Evolutionary conservation across 2,797 vertebrate genomes (phyloP), one percentile per base, ranked within the genome.

Genomic region (Cossypha niveicapilla): DNA sequence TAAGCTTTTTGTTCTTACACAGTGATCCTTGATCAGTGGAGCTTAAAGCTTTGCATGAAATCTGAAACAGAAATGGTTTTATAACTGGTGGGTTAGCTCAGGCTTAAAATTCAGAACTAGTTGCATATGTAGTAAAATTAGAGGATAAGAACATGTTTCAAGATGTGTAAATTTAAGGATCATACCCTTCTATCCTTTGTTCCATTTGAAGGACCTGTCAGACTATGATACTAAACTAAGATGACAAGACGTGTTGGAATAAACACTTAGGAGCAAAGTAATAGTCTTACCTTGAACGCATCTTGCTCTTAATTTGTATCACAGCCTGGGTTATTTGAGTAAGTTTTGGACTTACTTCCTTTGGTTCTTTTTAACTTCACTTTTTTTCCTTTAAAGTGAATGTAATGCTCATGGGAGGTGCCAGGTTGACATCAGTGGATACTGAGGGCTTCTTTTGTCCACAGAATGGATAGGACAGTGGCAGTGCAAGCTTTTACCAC

Each of bases 311-410:
- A 60, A 47, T 94, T 96, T 95, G 37, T 95, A 88, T 92, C 93
- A 85, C 80, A 93, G 68, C 65, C 71, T 74, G 84, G 89, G 60
- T 97, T 94, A 74, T 51, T 94, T 96, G 79, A 95, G 23, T 86
- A 78, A 53, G 47, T 90, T 70, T 81, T 89, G 60, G 35, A 58
- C 95, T 91, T 47, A 90, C 81, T 95, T 96, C 25, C 72, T 96
- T 96, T 90, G 65, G 68, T 95, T 94, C 74, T 78, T 96, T 93
- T 96, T 84, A 96, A 94, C 90, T 93, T 95, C 66, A 94, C 80
- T 94, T 95, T 37, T 95, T 97, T 96, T 95, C 91, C 85, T 97
- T 96, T 95, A 75, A 97, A 97, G 92, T 93, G 83, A 94, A 86
- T 82, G 34, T 96, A 97, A 77, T 94, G 87, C 76, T 96, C 3